Conservation (phyloP, 2,888 invertebrate genomes). For the Steromphala cineraria region DNA sequence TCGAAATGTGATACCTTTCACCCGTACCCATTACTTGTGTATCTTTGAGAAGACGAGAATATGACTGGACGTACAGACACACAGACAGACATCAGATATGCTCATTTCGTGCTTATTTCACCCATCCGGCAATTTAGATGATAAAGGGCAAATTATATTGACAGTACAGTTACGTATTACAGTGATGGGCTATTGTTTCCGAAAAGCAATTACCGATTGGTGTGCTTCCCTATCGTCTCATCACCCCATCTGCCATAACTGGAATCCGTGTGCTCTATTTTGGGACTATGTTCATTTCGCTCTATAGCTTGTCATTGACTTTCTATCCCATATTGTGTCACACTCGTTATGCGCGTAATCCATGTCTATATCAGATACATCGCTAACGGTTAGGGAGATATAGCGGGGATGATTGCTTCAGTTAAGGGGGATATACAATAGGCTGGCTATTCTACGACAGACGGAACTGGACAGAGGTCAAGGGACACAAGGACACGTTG, state of each 20-base stretch:
- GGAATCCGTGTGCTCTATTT: slow-evolving; percentile 8
- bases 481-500: too few species aligned
- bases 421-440: background rate
- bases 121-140: slow-evolving; percentile 14
- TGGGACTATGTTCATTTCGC: slow-evolving; percentile 9
- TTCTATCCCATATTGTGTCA: slow-evolving; percentile 14
- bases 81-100: background rate
- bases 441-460: background rate
- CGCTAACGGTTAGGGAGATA: slow-evolving; percentile 20
- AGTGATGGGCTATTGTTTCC: slow-evolving; percentile 8
- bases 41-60: too few species aligned
- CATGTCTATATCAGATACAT: slow-evolving; percentile 18
- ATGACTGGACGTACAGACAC: too few species aligned
- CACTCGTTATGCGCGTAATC: slow-evolving; percentile 12
- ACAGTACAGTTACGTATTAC: slow-evolving; percentile 19
- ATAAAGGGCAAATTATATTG: slow-evolving; percentile 17
- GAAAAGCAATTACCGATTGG: slow-evolving; percentile 12
- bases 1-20: too few species aligned
- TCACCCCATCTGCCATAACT: slow-evolving; percentile 17
- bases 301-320: slow-evolving; percentile 16
- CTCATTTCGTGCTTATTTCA: background rate
- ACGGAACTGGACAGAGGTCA: too few species aligned
- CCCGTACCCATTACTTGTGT: too few species aligned
- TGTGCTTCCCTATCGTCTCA: background rate
- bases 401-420: slow-evolving; percentile 4